Conservation (phyloP, 2,113 vertebrate species). For the Xyrauchen texanus region DNA sequence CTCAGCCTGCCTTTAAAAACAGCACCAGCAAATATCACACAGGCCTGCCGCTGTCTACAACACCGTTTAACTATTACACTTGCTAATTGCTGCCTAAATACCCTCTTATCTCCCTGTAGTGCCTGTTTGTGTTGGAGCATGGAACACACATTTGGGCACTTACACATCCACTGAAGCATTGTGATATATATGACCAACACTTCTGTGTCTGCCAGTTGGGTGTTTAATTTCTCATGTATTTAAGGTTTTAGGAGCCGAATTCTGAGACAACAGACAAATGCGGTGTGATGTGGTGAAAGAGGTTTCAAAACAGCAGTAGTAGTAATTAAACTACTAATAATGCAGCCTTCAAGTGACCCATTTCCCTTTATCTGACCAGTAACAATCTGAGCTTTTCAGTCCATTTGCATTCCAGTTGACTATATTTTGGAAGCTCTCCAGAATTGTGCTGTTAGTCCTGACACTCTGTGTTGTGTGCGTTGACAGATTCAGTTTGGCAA, state of each 20-base stretch:
- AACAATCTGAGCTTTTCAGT: neutral
- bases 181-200: slow-evolving; percentile 41
- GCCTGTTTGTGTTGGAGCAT: slow-evolving; percentile 69
- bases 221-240: slow-evolving; percentile 35
- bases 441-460: neutral
- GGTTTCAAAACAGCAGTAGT: neutral
- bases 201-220: slow-evolving; percentile 43
- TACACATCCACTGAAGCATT: slow-evolving; percentile 41
- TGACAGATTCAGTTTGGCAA: slow-evolving; percentile 46
- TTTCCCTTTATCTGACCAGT: neutral
- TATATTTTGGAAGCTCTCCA: slow-evolving; percentile 11
- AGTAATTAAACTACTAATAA: neutral
- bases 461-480: neutral
- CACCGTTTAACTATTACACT: slow-evolving; percentile 64
- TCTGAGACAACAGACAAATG: neutral
- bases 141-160: slow-evolving; percentile 54
- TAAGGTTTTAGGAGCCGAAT: neutral
- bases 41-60: slow-evolving; percentile 58
- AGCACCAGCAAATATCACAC: slow-evolving; percentile 73
- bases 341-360: neutral
- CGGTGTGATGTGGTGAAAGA: neutral
- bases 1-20: slow-evolving; percentile 73
- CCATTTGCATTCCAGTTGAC: slow-evolving; percentile 42
- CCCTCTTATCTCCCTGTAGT: slow-evolving; percentile 63
- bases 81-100: slow-evolving; percentile 69